phyloP scores from a whole-genome alignment of 1,140 invertebrate species.

The Chrysoperla carnea region DNA sequence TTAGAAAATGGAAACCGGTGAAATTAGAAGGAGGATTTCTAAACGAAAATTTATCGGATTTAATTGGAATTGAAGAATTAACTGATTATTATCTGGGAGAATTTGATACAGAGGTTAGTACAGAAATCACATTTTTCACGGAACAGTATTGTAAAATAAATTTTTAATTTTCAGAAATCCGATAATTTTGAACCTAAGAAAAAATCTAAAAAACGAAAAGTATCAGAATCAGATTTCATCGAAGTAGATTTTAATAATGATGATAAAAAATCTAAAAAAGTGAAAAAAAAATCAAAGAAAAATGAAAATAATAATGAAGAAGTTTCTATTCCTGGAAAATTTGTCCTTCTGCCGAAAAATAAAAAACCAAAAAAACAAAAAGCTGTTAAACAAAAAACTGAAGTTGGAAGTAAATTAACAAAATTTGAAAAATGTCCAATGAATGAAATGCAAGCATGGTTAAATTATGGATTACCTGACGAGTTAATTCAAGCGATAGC shows the following conservation, averaged over 20 bases:
- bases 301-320: no score
- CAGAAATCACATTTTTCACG: conserved; percentile 6
- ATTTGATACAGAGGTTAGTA: conserved; percentile 21
- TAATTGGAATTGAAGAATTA: conserved; percentile 42
- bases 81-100: conserved; percentile 26
- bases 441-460: conserved; percentile 49
- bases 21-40: conserved; percentile 30
- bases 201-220: conserved; percentile 4
- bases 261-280: not conserved
- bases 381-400: conserved; percentile 4
- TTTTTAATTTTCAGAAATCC: conserved; percentile 12
- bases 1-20: conserved; percentile 31
- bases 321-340: no score
- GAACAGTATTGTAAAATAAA: not conserved
- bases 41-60: conserved; percentile 27
- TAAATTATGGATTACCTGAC: conserved; percentile 44
- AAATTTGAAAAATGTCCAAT: conserved; percentile 9
- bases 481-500: conserved; percentile 52
- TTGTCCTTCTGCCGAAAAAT: no score
- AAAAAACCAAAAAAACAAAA: conserved; percentile 2
- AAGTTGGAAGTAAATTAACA: conserved; percentile 13
- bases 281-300: no score
- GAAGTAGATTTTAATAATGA: conserved; percentile 9
- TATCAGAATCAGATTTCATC: conserved; percentile 1
- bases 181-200: conserved; percentile 5